These are phyloP conservation scores for Graphium colonna DNA, from an alignment of 2,888 invertebrate genomes.

Conservation along the genomic window DNA sequence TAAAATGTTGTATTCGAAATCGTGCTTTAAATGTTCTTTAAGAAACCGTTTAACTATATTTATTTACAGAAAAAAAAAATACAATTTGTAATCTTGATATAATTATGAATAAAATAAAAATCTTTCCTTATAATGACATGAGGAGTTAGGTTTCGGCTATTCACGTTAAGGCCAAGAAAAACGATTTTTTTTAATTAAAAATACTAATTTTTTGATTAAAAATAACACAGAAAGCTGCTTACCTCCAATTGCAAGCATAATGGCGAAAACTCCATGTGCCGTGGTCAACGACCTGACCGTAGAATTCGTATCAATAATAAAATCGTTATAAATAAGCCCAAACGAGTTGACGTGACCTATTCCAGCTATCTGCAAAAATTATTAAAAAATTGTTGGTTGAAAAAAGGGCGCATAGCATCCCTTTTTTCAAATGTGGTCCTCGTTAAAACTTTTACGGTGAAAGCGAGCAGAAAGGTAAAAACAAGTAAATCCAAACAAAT, in stretches of 20 bases:
- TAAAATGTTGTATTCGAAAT: too few species aligned
- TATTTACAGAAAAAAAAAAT: too few species aligned
- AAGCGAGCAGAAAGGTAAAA: too few species aligned
- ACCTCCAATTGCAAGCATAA: conserved; percentile 73
- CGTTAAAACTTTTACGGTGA: too few species aligned
- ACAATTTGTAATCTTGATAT: too few species aligned
- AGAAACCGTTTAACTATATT: too few species aligned
- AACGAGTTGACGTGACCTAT: conserved; percentile 82
- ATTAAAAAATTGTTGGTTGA: too few species aligned
- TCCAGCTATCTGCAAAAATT: conserved; percentile 74
- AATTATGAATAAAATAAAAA: background rate
- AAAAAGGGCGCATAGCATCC: too few species aligned
- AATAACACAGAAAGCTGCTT: conserved; percentile 12
- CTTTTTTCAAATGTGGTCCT: too few species aligned
- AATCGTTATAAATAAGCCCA: conserved; percentile 75
- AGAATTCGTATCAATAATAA: conserved; percentile 60
- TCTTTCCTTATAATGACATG: too few species aligned
- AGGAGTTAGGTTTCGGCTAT: too few species aligned
- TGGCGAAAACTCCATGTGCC: conserved; percentile 65
- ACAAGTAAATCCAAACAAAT: background rate
- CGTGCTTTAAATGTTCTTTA: too few species aligned
- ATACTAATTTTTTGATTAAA: background rate
- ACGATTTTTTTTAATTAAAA: background rate
- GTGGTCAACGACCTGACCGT: conserved; percentile 65
- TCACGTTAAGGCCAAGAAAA: background rate